A percentile compares a stretch with the other conserved stretches of the same genome.
Conservation (phyloP, 2,888 invertebrate species). For the Syritta pipiens region DNA sequence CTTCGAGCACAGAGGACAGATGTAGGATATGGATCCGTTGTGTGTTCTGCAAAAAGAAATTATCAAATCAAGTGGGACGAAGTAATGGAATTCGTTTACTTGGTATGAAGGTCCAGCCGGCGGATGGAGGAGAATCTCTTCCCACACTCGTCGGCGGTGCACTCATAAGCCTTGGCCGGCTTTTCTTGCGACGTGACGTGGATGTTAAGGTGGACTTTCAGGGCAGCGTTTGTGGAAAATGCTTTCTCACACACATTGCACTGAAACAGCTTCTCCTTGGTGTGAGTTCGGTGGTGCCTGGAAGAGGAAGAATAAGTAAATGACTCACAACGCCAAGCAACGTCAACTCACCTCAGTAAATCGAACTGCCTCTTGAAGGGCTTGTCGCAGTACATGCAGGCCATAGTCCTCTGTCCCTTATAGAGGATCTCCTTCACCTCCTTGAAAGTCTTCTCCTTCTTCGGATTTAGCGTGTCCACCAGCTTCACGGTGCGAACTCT, state of each 20-base stretch:
- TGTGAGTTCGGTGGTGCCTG: constrained; percentile 73
- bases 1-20: constrained; percentile 59
- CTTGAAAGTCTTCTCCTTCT: constrained; percentile 52
- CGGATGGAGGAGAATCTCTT: constrained; percentile 63
- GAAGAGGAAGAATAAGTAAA: not conserved
- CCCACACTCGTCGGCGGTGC: constrained; percentile 52
- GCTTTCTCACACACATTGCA: constrained; percentile 70
- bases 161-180: constrained; percentile 45
- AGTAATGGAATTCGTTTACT: constrained; percentile 32
- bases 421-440: constrained; percentile 64
- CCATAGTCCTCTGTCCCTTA: constrained; percentile 64
- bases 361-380: constrained; percentile 72
- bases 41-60: constrained; percentile 53
- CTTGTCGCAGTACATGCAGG: constrained; percentile 73
- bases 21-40: constrained; percentile 36
- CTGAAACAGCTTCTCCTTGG: constrained; percentile 72
- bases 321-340: not conserved
- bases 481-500: constrained; percentile 36
- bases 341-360: constrained; percentile 71
- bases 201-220: constrained; percentile 70
- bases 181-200: constrained; percentile 23
- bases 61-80: too few species aligned
- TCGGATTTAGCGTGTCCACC: constrained; percentile 69
- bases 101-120: constrained; percentile 69
- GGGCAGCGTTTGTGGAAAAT: constrained; percentile 70